phyloP scores from a whole-genome alignment of 1,140 invertebrate species.

The Probaryconus sp. region DNA sequence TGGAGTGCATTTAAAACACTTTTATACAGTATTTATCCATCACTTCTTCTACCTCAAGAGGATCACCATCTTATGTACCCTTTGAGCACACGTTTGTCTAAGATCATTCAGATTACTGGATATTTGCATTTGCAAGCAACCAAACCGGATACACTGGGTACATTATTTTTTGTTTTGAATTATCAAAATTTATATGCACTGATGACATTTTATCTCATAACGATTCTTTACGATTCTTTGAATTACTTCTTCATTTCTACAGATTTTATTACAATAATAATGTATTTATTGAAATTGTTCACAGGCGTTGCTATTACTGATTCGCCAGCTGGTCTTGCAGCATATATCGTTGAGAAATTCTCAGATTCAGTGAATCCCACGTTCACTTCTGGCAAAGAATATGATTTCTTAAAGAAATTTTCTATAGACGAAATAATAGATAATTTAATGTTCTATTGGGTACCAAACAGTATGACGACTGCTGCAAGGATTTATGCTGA shows the following conservation, averaged over 20 bases:
- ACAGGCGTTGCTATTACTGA: slow-evolving; percentile 80
- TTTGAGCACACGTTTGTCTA: slow-evolving; percentile 74
- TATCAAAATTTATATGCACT: slow-evolving; percentile 33
- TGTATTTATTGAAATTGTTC: slow-evolving; percentile 11
- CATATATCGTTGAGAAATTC: slow-evolving; percentile 87
- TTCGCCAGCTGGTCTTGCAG: slow-evolving; percentile 84
- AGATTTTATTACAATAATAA: slow-evolving; percentile 4
- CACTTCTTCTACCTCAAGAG: slow-evolving; percentile 79
- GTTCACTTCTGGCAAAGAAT: slow-evolving; percentile 77
- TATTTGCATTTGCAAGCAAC: slow-evolving; percentile 91
- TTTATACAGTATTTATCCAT: slow-evolving; percentile 79
- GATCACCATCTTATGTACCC: slow-evolving; percentile 82
- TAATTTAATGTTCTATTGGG: slow-evolving; percentile 89
- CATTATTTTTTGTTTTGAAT: slow-evolving; percentile 58
- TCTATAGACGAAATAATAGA: slow-evolving; percentile 83
- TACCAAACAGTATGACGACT: slow-evolving; percentile 83
- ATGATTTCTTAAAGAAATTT: slow-evolving; percentile 81
- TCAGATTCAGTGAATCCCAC: slow-evolving; percentile 81
- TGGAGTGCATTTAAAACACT: slow-evolving; percentile 76
- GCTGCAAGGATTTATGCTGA: slow-evolving; percentile 84
- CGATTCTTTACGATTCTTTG: no score
- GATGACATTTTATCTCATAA: not conserved
- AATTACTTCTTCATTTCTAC: no score
- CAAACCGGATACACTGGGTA: slow-evolving; percentile 92
- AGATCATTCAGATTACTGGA: slow-evolving; percentile 82